These are phyloP conservation scores for Eidolon dupreanum DNA, from an alignment of 2,797 vertebrate species.

Conservation along the genomic window DNA sequence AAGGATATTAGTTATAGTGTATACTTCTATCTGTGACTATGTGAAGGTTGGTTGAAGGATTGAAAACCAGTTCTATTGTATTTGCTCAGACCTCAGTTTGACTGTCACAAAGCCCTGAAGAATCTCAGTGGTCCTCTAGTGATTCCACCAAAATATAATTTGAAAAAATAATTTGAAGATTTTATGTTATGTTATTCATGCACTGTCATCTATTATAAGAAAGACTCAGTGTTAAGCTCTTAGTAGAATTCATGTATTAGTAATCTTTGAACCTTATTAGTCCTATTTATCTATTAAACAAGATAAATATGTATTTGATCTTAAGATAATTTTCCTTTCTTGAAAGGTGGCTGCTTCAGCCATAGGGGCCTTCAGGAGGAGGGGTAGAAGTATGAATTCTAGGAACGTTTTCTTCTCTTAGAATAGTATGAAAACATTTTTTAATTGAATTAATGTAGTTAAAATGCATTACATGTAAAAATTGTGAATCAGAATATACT, in stretches of 20 bases:
- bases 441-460: not conserved
- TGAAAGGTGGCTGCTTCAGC: not conserved
- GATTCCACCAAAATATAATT: not conserved
- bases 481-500: not conserved
- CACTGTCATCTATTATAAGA: not conserved
- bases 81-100: not conserved
- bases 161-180: not conserved
- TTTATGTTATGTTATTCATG: not conserved
- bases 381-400: accelerated
- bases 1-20: not conserved
- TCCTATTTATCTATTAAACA: not conserved
- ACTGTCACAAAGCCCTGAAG: not conserved
- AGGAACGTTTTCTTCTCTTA: not conserved
- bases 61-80: not conserved
- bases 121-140: not conserved
- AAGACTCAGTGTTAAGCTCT: not conserved
- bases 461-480: not conserved
- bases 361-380: not conserved
- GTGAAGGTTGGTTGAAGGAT: not conserved
- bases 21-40: not conserved
- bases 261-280: not conserved
- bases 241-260: not conserved
- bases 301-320: not conserved
- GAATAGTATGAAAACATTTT: not conserved
- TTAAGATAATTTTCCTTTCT: not conserved